Percentiles rank a stretch among this genome's conserved stretches.
Evolutionary conservation across 2,113 vertebrate species (phyloP).

Genomic region (Jaculus jaculus): DNA sequence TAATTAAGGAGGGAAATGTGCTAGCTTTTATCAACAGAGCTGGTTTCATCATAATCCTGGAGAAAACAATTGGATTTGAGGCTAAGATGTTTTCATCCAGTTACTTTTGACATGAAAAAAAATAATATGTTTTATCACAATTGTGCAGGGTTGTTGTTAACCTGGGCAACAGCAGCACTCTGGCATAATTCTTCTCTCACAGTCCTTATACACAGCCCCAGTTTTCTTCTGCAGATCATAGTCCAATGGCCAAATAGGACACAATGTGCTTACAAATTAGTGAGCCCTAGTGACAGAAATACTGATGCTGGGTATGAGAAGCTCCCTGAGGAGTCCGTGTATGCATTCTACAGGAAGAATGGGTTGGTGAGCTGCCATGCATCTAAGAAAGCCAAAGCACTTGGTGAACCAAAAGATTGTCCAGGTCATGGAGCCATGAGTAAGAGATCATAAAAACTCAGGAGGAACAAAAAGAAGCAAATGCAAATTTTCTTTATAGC

Average conservation of each 20-base stretch:
- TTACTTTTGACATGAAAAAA: neutral
- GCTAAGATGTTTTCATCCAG: slow-evolving; percentile 8
- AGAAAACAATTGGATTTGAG: slow-evolving; percentile 32
- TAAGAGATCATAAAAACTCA: slow-evolving; percentile 68
- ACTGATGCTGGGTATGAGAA: slow-evolving; percentile 18
- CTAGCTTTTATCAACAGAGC: slow-evolving; percentile 66
- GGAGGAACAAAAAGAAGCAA: slow-evolving; percentile 69
- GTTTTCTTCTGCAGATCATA: neutral
- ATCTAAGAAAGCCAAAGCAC: slow-evolving; percentile 76
- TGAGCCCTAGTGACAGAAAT: slow-evolving; percentile 5
- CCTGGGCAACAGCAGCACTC: neutral
- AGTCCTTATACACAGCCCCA: slow-evolving; percentile 6
- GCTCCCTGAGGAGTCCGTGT: neutral
- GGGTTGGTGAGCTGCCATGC: slow-evolving; percentile 54
- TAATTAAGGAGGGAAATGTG: slow-evolving; percentile 47
- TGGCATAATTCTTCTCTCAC: slow-evolving; percentile 17
- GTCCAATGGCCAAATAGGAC: neutral
- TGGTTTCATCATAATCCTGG: neutral
- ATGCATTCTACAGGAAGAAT: slow-evolving; percentile 72
- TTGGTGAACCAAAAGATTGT: slow-evolving; percentile 80
- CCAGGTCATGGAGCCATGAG: slow-evolving; percentile 52
- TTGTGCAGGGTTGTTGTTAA: slow-evolving; percentile 38
- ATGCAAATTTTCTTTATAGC: slow-evolving; percentile 69
- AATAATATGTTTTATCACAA: slow-evolving; percentile 27
- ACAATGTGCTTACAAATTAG: slow-evolving; percentile 66